A percentile compares a stretch with the other conserved stretches of the same genome.
phyloP scores from a whole-genome alignment of 2,888 invertebrate genomes.

The Drosophila tripunctata region DNA sequence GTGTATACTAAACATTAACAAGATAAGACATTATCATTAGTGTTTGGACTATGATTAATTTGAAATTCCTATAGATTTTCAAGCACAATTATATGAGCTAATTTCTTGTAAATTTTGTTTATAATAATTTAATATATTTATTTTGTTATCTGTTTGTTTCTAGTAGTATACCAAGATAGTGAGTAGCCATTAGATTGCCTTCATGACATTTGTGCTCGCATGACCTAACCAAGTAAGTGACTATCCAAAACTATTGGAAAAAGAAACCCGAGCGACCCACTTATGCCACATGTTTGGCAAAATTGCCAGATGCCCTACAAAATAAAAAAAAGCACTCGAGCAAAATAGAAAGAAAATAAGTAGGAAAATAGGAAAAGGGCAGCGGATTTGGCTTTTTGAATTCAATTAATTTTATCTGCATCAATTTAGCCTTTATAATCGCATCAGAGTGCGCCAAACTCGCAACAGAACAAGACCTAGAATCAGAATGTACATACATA shows the following conservation, averaged over 20 bases:
- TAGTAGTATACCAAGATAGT: constrained; percentile 1
- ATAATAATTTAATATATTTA: background rate
- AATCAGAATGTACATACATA: constrained; percentile 22
- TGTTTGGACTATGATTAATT: constrained; percentile 23
- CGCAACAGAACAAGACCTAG: constrained; percentile 23
- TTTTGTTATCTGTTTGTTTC: background rate
- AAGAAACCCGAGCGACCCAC: constrained; percentile 42
- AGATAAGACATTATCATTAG: constrained; percentile 11
- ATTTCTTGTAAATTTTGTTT: background rate
- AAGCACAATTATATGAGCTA: background rate
- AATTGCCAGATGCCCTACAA: constrained; percentile 34
- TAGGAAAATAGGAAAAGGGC: constrained; percentile 50
- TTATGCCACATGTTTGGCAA: constrained; percentile 35
- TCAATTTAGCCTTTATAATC: constrained; percentile 77
- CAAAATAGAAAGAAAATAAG: constrained; percentile 37
- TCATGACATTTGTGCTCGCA: constrained; percentile 40
- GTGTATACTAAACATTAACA: background rate
- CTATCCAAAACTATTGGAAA: constrained; percentile 46
- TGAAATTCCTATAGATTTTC: background rate
- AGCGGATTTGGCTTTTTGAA: constrained; percentile 75
- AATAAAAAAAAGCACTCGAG: background rate
- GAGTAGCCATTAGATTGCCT: constrained; percentile 20
- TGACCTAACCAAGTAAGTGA: constrained; percentile 52
- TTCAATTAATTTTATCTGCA: constrained; percentile 77
- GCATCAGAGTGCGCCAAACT: constrained; percentile 72